Evolutionary conservation across 2,797 vertebrate genomes (phyloP), one percentile per base, ranked within the genome.

Genomic region (Enteromius afrohamiltoni): DNA sequence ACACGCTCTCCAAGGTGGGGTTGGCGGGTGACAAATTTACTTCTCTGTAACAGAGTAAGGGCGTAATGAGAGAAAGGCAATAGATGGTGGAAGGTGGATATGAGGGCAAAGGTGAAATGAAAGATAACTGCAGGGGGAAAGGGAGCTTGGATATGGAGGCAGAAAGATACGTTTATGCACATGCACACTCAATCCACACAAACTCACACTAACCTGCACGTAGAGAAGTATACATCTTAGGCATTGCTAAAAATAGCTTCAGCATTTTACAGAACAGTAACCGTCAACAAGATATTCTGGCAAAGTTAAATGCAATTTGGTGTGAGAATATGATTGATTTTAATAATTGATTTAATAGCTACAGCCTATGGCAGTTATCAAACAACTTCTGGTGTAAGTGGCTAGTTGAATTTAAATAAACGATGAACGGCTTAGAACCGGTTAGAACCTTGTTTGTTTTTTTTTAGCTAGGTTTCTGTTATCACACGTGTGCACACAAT

Each of bases 81-180:
- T 31, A 70, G 42, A 67, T 31, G 34, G 55, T 8, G 40, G 88
- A 87, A 87, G 88, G 89, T 34, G 70, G 60, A 45, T 77, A 29
- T 55, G n/a, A 79, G 68, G 42, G 55, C 67, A 76, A 68, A 69
- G 70, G 70, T 58, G 26, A 60, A 29, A 58, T 65, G 31, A 67
- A n/a, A 60, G 29, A 73, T 34, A 73, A 62, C 40, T 16, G 68
- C 23, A 34, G 19, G 21, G 53, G 16, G 37, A 79, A 23, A 10
- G 29, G 29, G 45, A 51, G 29, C 29, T 79, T 29, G 62, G 19
- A 23, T 67, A 31, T 49, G 42, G 16, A 60, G 53, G 13, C 34
- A 76, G 51, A 60, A 26, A 34, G n/a, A 71, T 19, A 64, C 1
- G 47, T 11, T 47, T 64, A 23, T 77, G 58, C 49, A 7, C 64